Evolutionary conservation across 2,888 invertebrate genomes (phyloP), one percentile per base, ranked within the genome.

Genomic region (Rhyacophila evoluta): DNA sequence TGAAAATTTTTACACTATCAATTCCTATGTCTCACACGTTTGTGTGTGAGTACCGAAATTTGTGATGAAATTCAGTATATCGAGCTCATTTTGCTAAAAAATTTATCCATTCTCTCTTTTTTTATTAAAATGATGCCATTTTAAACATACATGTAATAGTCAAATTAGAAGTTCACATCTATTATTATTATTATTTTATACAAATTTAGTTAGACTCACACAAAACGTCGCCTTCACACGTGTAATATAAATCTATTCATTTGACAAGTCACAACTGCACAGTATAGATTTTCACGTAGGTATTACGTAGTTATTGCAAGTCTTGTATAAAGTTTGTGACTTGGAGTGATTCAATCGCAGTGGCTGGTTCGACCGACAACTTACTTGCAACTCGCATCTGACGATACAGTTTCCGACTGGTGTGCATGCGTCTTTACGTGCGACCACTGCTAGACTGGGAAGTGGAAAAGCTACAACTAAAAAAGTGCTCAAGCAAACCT

Each of bases 391-490:
- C 55, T 55, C 55, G 19, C 55, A 55, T 55, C 55, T 55, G 15
- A 55, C 19, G 25, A 25, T 10, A 55, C 25, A 55, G 55, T 55
- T 55, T 55, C 55, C 55, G 55, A 55, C 19, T 55, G 12, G 55
- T 25, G 55, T 19, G 77, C 68, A 67, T 25, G 70, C 39, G 75
- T 71, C 75, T 75, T 75, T 70, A 39, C 19, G n/a, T 75, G 29
- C 37, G 77, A 55, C 55, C 19, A 55, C 55, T 8, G 10, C 10
- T 55, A 15, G 2, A 0, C 25, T 25, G 25, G 10, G 55, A 25
- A 55, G 10, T 19, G 19, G 55, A 8, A 1, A 55, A 10, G 19
- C 25, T 33, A 25, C 10, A 6, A 25, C 55, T 41, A 10, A 8
- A 55, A 55, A 19, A 55, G 55, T 55, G 19, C 15, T 55, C 55